These are phyloP conservation scores for Malacosoma neustria DNA, from an alignment of 2,888 invertebrate genomes.

Conservation along the genomic window DNA sequence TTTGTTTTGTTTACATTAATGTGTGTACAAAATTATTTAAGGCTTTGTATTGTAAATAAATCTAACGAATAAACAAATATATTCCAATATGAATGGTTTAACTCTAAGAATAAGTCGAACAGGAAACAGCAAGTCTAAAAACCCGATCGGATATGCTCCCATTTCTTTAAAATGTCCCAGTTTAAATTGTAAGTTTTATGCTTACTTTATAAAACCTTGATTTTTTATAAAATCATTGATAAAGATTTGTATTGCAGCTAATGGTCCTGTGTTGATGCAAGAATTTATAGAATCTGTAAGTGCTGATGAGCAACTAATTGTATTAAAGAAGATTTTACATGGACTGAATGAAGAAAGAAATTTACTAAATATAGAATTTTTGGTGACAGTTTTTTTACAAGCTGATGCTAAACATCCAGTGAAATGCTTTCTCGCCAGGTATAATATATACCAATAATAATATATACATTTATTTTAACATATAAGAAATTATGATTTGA, in stretches of 20 bases:
- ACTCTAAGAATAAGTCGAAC: conserved; percentile 38
- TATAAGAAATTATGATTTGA: too few relatives aligned
- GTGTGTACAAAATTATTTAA: not conserved
- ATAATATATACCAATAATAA: too few relatives aligned
- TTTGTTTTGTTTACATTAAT: too few relatives aligned
- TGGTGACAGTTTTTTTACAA: conserved; percentile 38
- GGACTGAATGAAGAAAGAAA: conserved; percentile 11
- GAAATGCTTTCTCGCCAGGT: conserved; percentile 53
- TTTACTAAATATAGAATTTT: conserved; percentile 23
- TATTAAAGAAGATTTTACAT: conserved; percentile 32
- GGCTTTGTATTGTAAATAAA: not conserved
- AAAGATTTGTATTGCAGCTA: too few relatives aligned
- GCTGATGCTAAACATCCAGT: conserved; percentile 54
- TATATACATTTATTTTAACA: too few relatives aligned
- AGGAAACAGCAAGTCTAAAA: conserved; percentile 34
- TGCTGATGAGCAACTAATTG: conserved; percentile 38
- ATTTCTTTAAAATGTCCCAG: conserved; percentile 22
- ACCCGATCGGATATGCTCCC: conserved; percentile 28
- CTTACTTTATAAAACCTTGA: too few relatives aligned
- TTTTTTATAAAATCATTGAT: too few relatives aligned
- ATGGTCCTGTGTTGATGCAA: too few relatives aligned
- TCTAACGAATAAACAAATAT: not conserved
- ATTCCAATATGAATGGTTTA: conserved; percentile 39
- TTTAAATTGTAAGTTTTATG: too few relatives aligned
- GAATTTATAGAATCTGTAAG: conserved; percentile 25